Conservation (phyloP, 2,888 invertebrate species). For the Mechanitis messenoides region DNA sequence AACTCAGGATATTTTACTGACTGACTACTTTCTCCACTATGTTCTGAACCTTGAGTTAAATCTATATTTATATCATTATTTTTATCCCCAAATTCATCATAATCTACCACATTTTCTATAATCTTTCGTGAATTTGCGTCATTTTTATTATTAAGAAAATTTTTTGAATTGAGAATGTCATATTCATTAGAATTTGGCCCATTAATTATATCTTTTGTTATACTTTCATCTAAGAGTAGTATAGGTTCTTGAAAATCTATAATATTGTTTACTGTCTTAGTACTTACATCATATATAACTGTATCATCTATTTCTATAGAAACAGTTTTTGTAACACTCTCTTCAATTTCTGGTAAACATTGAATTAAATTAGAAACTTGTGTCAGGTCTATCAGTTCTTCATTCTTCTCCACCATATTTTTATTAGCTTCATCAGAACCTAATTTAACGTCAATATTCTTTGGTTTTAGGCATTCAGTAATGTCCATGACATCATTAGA, state of each 20-base stretch:
- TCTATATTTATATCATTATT: conserved; percentile 3
- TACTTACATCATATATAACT: conserved; percentile 26
- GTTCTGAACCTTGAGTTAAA: background rate
- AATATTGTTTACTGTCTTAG: too few relatives aligned
- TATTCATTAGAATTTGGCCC: too few relatives aligned
- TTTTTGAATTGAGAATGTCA: too few relatives aligned
- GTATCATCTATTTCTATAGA: conserved; percentile 42
- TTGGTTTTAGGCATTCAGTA: conserved; percentile 49
- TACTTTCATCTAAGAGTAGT: too few relatives aligned
- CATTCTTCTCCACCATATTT: conserved; percentile 15
- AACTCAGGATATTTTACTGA: background rate
- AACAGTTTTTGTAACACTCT: conserved; percentile 33
- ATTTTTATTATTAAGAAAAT: background rate
- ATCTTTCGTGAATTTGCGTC: background rate
- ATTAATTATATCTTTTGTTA: too few relatives aligned
- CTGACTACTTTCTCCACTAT: background rate
- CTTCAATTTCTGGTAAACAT: conserved; percentile 46
- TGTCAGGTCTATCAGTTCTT: conserved; percentile 18
- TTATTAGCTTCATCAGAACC: conserved; percentile 19
- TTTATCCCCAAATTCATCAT: conserved; percentile 1
- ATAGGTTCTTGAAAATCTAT: too few relatives aligned
- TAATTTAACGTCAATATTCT: conserved; percentile 43
- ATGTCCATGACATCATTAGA: conserved; percentile 61
- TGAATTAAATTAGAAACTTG: conserved; percentile 46
- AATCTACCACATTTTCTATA: background rate